Percentiles rank a stretch among this genome's conserved stretches.
phyloP scores from a whole-genome alignment of 2,113 vertebrate species.

The Aspiorhynchus laticeps region DNA sequence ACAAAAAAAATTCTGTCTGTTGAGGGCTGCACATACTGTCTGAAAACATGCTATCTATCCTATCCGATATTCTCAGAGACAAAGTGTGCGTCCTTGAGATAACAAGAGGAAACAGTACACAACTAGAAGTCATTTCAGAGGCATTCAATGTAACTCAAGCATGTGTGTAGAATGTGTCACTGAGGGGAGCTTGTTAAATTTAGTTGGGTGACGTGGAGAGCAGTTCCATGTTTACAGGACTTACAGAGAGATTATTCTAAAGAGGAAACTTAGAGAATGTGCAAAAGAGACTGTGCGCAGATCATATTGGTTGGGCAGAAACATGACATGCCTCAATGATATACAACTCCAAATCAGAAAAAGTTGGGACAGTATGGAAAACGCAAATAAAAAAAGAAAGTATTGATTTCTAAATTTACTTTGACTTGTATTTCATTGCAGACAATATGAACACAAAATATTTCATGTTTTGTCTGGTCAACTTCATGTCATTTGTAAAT shows the following conservation, averaged over 20 bases:
- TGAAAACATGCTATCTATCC: background rate
- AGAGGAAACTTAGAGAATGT: background rate
- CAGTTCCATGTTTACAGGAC: background rate
- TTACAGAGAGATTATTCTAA: background rate
- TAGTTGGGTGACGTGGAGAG: background rate
- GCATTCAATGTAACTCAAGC: background rate
- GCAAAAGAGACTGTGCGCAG: background rate
- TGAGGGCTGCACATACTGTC: background rate
- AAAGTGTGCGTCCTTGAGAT: constrained; percentile 48
- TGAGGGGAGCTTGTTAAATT: constrained; percentile 1
- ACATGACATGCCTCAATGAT: background rate
- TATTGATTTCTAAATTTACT: too few species aligned
- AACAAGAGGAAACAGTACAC: constrained; percentile 8
- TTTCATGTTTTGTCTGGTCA: too few species aligned
- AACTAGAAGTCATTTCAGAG: background rate
- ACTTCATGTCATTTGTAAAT: too few species aligned
- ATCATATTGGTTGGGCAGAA: background rate
- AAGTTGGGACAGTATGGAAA: too few species aligned
- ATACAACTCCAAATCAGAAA: too few species aligned
- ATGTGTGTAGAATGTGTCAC: constrained; percentile 28
- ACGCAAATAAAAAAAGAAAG: too few species aligned
- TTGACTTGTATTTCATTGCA: too few species aligned
- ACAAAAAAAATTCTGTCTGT: background rate
- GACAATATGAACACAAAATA: too few species aligned
- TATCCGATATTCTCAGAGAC: constrained; percentile 23